Percentiles rank a stretch among this genome's conserved stretches.
Conservation (phyloP, 2,797 vertebrate species). For the Enteromius treurensis region DNA sequence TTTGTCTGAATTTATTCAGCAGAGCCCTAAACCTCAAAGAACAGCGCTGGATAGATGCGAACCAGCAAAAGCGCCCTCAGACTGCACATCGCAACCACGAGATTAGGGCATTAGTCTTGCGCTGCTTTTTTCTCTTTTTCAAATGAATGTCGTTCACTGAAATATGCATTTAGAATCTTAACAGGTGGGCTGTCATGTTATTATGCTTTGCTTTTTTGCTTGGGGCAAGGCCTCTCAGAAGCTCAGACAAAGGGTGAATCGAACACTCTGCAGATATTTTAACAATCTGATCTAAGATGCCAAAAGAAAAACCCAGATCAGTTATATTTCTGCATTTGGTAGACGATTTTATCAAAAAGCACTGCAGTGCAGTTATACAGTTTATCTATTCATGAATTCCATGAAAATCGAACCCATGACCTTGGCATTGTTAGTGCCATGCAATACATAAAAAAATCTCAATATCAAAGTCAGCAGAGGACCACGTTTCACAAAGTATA, state of each 20-base stretch:
- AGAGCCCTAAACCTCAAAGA: conserved; percentile 21
- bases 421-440: background rate
- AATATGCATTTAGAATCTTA: conserved; percentile 41
- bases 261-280: background rate
- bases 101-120: conserved; percentile 36
- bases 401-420: background rate
- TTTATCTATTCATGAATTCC: background rate
- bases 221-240: background rate
- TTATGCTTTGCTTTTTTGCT: background rate
- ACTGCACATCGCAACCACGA: background rate
- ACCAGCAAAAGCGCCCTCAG: conserved; percentile 1
- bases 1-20: conserved; percentile 25
- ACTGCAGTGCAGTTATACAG: background rate
- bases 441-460: background rate
- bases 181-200: conserved; percentile 20
- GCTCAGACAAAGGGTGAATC: background rate
- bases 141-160: conserved; percentile 25
- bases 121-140: background rate
- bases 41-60: conserved; percentile 4
- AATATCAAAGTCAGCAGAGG: background rate
- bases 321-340: background rate
- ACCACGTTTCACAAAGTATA: background rate
- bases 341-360: background rate
- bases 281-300: background rate
- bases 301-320: background rate